phyloP scores from a whole-genome alignment of 1,140 invertebrate genomes.

The Uloborus diversus region DNA sequence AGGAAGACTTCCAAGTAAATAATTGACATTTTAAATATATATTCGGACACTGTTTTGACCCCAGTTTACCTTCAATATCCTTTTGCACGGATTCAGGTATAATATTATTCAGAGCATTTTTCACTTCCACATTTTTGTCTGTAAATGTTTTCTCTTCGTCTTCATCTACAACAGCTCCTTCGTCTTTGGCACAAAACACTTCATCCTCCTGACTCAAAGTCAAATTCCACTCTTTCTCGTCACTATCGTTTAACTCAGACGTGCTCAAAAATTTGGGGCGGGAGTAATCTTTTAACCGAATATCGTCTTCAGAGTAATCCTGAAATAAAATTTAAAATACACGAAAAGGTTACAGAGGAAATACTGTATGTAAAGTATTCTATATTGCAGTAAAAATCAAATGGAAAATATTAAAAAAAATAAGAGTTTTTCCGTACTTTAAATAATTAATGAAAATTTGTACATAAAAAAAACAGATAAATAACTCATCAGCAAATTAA shows the following conservation, averaged over 20 bases:
- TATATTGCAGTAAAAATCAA: no score
- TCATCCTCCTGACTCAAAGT: not conserved
- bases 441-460: no score
- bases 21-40: no score
- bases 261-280: conserved; percentile 37
- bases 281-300: not conserved
- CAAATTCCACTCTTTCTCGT: conserved; percentile 8
- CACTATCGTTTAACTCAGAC: not conserved
- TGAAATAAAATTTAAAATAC: not conserved
- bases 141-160: not conserved
- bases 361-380: not conserved
- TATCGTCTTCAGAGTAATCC: conserved; percentile 39
- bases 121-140: conserved; percentile 6
- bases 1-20: no score
- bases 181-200: conserved; percentile 11
- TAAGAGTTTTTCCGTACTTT: no score
- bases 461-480: no score
- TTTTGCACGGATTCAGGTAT: not conserved
- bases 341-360: not conserved
- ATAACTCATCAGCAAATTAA: no score
- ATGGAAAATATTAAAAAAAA: no score
- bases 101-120: conserved; percentile 34
- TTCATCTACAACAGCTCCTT: not conserved
- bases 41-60: no score
- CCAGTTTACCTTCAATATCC: not conserved